Evolutionary conservation across 2,888 invertebrate genomes (phyloP).

Genomic region (Drosophila percnosoma): DNA sequence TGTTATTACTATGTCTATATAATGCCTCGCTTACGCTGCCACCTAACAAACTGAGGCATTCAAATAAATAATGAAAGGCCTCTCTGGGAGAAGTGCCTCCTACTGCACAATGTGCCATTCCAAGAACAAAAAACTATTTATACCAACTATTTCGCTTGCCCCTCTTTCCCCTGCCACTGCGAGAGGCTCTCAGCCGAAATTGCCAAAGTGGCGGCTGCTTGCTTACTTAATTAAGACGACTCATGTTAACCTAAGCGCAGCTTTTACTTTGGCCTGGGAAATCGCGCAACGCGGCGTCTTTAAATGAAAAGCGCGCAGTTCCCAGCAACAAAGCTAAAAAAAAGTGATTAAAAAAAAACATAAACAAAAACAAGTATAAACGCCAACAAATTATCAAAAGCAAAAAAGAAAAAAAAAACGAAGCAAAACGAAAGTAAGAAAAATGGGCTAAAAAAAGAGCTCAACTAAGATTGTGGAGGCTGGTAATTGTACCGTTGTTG

Average conservation of each 20-base stretch:
- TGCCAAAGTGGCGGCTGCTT: slow-evolving; percentile 29
- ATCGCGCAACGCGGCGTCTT: slow-evolving; percentile 52
- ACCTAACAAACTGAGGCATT: slow-evolving; percentile 37
- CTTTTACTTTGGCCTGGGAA: slow-evolving; percentile 68
- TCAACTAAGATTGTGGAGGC: slow-evolving; percentile 29
- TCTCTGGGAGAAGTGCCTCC: slow-evolving; percentile 24
- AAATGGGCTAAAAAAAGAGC: slow-evolving; percentile 19
- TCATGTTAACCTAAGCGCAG: slow-evolving; percentile 54
- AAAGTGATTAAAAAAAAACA: not conserved
- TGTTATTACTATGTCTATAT: slow-evolving; percentile 1
- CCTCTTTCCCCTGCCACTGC: not conserved
- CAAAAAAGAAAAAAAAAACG: slow-evolving; percentile 12
- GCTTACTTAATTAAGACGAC: slow-evolving; percentile 59
- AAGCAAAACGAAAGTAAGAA: not conserved
- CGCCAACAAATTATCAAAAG: slow-evolving; percentile 64
- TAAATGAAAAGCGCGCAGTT: slow-evolving; percentile 59
- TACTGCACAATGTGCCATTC: slow-evolving; percentile 31
- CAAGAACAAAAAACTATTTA: slow-evolving; percentile 8
- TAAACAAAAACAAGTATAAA: slow-evolving; percentile 33
- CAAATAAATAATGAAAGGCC: slow-evolving; percentile 39
- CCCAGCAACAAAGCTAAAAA: slow-evolving; percentile 25
- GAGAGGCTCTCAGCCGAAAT: slow-evolving; percentile 11
- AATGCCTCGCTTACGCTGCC: slow-evolving; percentile 6
- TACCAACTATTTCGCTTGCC: not conserved
- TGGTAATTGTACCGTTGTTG: slow-evolving; percentile 58